Evolutionary conservation across 1,140 invertebrate species (phyloP).

Genomic region (Choristoneura fumiferana): DNA sequence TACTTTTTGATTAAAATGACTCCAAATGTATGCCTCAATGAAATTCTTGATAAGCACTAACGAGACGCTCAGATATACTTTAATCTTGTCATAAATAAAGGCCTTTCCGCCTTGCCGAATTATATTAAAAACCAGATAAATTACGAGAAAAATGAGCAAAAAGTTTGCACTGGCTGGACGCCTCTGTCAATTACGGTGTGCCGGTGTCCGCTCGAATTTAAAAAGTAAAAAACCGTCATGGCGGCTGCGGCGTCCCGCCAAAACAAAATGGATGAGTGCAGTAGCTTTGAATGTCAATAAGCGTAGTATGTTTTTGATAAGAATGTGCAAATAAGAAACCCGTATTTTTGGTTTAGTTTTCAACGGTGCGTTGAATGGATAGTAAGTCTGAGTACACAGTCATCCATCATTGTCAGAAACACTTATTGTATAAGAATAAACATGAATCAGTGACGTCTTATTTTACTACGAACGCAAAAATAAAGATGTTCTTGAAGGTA

Average conservation of each 20-base stretch:
- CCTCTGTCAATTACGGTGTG: slow-evolving; percentile 10
- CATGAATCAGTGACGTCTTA: background rate
- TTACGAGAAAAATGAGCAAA: slow-evolving; percentile 13
- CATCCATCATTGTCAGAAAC: slow-evolving; percentile 13
- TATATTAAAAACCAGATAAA: slow-evolving; percentile 6
- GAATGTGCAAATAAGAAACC: slow-evolving; percentile 13
- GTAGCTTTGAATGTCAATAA: slow-evolving; percentile 10
- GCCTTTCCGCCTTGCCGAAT: slow-evolving; percentile 9
- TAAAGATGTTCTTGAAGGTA: too few species aligned
- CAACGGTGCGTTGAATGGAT: background rate
- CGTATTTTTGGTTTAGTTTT: background rate
- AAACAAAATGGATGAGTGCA: background rate
- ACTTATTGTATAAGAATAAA: background rate
- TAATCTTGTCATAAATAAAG: slow-evolving; percentile 12
- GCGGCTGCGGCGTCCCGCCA: slow-evolving; percentile 1
- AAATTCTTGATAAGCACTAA: slow-evolving; percentile 4
- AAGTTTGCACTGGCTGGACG: slow-evolving; percentile 10
- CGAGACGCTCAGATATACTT: slow-evolving; percentile 1
- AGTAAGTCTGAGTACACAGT: background rate
- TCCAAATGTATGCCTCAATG: background rate
- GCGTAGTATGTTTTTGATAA: background rate
- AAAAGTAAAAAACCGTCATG: slow-evolving; percentile 4
- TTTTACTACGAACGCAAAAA: too few species aligned
- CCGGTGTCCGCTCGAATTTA: slow-evolving; percentile 10
- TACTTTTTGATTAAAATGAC: slow-evolving; percentile 6